phyloP scores from a whole-genome alignment of 2,113 vertebrate genomes.

The Burhinus oedicnemus region DNA sequence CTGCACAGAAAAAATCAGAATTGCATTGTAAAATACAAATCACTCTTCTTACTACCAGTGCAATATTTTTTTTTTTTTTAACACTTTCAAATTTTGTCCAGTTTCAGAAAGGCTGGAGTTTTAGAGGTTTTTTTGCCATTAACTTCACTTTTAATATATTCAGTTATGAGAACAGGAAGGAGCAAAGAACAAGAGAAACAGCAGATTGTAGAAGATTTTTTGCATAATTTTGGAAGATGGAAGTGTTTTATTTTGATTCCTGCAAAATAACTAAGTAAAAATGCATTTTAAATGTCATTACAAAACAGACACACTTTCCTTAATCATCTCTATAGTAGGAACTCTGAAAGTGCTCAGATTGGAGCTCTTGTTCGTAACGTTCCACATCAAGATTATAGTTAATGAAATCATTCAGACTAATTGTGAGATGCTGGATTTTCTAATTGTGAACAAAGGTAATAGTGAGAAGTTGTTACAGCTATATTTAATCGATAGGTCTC shows the following conservation, averaged over 20 bases:
- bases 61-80: neutral
- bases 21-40: neutral
- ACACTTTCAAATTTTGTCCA: neutral
- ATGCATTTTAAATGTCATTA: neutral
- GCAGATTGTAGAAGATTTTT: neutral
- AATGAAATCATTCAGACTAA: constrained; percentile 20
- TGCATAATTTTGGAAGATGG: neutral
- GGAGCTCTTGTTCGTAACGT: neutral
- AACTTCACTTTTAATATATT: neutral
- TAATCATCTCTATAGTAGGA: neutral
- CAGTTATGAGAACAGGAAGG: neutral
- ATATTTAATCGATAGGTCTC: neutral
- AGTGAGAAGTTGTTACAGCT: neutral
- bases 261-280: neutral
- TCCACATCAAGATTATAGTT: neutral
- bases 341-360: neutral
- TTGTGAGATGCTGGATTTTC: neutral
- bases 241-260: neutral
- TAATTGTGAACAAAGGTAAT: neutral
- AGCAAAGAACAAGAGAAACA: neutral
- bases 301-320: neutral
- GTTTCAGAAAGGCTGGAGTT: neutral
- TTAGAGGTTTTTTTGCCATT: neutral
- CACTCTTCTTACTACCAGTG: neutral
- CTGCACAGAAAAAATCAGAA: neutral